phyloP scores from a whole-genome alignment of 2,113 vertebrate species.

The Corythornis madagascariensis region DNA sequence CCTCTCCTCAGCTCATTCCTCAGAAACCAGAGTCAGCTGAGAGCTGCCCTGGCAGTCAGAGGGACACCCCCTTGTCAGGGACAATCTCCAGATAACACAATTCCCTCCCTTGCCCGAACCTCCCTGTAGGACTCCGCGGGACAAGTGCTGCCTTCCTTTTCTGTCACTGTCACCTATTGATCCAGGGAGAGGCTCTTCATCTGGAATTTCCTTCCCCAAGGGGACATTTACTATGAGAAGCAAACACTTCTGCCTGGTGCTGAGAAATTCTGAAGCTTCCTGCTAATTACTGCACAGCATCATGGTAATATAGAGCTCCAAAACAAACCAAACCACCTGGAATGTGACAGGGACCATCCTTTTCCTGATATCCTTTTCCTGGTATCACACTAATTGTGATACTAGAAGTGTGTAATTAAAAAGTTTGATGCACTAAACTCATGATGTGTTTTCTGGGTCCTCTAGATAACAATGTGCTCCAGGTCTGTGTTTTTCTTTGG shows the following conservation, averaged over 20 bases:
- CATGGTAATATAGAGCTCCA: background rate
- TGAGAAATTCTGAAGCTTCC: background rate
- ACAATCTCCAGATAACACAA: constrained; percentile 34
- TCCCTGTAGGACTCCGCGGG: constrained; percentile 1
- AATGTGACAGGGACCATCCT: background rate
- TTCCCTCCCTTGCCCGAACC: constrained; percentile 37
- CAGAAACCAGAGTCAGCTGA: background rate
- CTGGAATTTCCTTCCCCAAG: constrained; percentile 46
- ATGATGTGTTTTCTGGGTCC: background rate
- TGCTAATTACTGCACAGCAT: background rate
- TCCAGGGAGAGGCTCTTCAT: constrained; percentile 25
- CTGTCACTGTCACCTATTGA: constrained; percentile 29
- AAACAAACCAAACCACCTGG: background rate
- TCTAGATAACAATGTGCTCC: background rate
- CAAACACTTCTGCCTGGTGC: background rate
- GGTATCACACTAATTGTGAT: background rate
- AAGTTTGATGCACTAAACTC: background rate
- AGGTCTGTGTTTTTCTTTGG: background rate
- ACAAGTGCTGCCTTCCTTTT: constrained; percentile 40
- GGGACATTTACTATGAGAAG: constrained; percentile 8
- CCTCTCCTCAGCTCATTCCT: background rate
- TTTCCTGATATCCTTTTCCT: background rate
- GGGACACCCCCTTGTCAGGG: constrained; percentile 36
- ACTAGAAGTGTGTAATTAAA: background rate
- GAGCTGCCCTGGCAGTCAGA: constrained; percentile 2